phyloP scores from a whole-genome alignment of 2,113 vertebrate species.

The Neopipo cinnamomea region DNA sequence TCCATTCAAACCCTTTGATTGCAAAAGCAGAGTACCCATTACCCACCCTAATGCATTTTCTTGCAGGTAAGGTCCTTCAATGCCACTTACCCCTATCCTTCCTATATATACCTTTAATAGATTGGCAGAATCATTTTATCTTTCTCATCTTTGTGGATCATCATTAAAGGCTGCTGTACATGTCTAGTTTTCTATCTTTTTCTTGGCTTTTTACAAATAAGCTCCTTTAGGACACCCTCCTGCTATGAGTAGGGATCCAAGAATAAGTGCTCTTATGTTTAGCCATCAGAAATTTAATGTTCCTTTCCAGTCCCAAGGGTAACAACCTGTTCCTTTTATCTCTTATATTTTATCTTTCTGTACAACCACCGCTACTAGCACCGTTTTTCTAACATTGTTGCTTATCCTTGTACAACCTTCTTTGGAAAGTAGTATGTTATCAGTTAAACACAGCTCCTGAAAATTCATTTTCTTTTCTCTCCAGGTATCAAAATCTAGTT shows the following conservation, averaged over 20 bases:
- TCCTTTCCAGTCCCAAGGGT: neutral
- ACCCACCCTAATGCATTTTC: neutral
- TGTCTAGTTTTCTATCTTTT: neutral
- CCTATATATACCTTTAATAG: neutral
- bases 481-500: constrained; percentile 53
- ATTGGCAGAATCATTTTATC: neutral
- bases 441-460: constrained; percentile 52
- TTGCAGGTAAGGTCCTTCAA: neutral
- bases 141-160: neutral
- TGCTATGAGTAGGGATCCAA: constrained; percentile 6
- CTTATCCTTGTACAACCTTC: constrained; percentile 9
- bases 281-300: constrained; percentile 18
- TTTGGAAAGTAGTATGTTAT: constrained; percentile 20
- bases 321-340: constrained; percentile 39
- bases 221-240: neutral
- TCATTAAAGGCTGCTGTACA: neutral
- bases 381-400: constrained; percentile 1
- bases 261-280: constrained; percentile 22
- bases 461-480: constrained; percentile 57
- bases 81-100: neutral
- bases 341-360: constrained; percentile 26
- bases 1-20: neutral
- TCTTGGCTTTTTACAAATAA: neutral
- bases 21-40: neutral
- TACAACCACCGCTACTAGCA: constrained; percentile 25